Evolutionary conservation across 1,140 invertebrate species (phyloP).

Genomic region (Hormaphis cornu): DNA sequence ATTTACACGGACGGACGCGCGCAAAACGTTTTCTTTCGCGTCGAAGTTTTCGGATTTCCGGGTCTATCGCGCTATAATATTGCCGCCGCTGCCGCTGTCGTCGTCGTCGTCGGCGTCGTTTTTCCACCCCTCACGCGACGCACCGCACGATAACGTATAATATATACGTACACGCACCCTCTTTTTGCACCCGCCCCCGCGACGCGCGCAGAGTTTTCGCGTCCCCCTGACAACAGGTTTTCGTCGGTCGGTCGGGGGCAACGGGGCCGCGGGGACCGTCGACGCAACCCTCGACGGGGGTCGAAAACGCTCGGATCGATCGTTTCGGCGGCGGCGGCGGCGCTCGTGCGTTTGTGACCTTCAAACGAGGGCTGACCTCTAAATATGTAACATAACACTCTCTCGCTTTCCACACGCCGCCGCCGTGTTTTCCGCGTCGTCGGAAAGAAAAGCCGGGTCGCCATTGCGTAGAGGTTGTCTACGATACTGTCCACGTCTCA

Average conservation of each 20-base stretch:
- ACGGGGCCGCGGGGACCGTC: background rate
- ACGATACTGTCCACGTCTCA: too few relatives aligned
- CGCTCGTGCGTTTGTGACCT: slow-evolving; percentile 2
- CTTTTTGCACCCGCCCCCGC: background rate
- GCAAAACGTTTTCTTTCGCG: background rate
- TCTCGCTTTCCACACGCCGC: background rate
- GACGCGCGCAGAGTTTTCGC: background rate
- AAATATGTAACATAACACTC: background rate
- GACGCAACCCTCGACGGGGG: slow-evolving; percentile 5
- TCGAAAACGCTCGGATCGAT: slow-evolving; percentile 10
- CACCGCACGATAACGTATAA: too few relatives aligned
- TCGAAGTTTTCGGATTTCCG: too few relatives aligned
- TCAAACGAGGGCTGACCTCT: slow-evolving; percentile 22
- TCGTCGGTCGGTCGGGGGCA: background rate
- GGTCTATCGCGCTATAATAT: too few relatives aligned
- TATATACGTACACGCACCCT: background rate
- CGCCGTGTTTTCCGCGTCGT: too few relatives aligned
- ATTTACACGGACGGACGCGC: too few relatives aligned
- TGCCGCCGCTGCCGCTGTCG: too few relatives aligned
- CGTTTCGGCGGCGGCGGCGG: background rate
- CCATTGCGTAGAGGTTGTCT: too few relatives aligned
- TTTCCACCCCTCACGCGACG: too few relatives aligned
- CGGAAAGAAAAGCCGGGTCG: too few relatives aligned
- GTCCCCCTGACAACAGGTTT: slow-evolving; percentile 29
- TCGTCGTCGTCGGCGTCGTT: too few relatives aligned